Percentiles rank a stretch among this genome's conserved stretches.
phyloP scores from a whole-genome alignment of 1,140 invertebrate genomes.

The Anastatus disparis region DNA sequence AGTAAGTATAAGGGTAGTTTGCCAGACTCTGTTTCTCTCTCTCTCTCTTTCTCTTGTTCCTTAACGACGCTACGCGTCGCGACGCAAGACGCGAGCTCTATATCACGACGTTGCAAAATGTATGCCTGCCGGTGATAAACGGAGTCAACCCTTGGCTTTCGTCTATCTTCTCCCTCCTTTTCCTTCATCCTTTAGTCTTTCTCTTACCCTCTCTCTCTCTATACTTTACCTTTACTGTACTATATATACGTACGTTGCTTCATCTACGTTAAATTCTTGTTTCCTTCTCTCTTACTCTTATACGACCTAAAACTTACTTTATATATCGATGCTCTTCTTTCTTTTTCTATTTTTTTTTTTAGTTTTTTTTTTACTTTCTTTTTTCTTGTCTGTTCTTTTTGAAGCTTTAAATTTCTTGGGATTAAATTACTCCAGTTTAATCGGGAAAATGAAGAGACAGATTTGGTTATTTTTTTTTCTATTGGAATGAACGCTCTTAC shows the following conservation, averaged over 20 bases:
- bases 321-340: no score
- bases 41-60: no score
- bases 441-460: background rate
- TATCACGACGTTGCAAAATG: constrained; percentile 55
- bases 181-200: background rate
- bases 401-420: constrained; percentile 3
- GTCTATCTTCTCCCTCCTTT: background rate
- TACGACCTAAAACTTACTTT: background rate
- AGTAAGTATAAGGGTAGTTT: no score
- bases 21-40: constrained; percentile 43
- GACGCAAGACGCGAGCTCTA: constrained; percentile 43
- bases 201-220: background rate
- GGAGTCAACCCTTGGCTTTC: constrained; percentile 44
- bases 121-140: constrained; percentile 58
- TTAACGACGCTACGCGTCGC: constrained; percentile 48
- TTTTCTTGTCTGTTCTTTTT: constrained; percentile 1
- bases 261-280: background rate
- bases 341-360: no score
- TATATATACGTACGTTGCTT: background rate
- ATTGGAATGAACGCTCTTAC: no score
- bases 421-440: constrained; percentile 12
- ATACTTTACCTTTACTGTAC: background rate
- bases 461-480: background rate
- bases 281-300: background rate
- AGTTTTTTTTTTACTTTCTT: background rate